Percentiles rank a stretch among this genome's conserved stretches.
These are phyloP conservation scores for Enteromius unitaeniatus DNA, from an alignment of 2,797 vertebrate genomes.

Conservation along the genomic window DNA sequence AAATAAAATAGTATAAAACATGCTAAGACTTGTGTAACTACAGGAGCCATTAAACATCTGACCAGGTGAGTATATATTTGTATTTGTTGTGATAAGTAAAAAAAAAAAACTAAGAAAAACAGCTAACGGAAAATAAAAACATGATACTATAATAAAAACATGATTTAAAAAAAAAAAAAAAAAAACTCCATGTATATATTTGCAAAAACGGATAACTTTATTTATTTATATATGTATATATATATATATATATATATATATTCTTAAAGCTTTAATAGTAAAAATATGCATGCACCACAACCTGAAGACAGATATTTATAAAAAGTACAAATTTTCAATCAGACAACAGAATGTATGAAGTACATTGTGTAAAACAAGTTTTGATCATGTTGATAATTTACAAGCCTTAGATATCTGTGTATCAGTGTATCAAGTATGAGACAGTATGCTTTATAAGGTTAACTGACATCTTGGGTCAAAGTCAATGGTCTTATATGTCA, in stretches of 20 bases:
- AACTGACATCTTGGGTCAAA: not conserved
- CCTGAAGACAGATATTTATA: not conserved
- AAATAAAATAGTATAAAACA: not conserved
- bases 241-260: too few relatives aligned
- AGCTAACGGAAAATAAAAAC: too few relatives aligned
- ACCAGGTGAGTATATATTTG: not conserved
- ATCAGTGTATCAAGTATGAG: not conserved
- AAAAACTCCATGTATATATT: too few relatives aligned
- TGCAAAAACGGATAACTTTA: too few relatives aligned
- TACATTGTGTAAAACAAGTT: not conserved
- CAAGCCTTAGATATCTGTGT: not conserved
- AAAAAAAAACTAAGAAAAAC: too few relatives aligned
- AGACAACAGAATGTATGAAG: not conserved
- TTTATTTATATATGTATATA: too few relatives aligned
- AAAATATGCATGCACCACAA: not conserved
- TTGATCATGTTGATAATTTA: not conserved
- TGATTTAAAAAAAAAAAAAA: too few relatives aligned
- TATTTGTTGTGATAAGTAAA: too few relatives aligned
- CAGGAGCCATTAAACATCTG: not conserved
- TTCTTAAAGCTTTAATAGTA: not conserved
- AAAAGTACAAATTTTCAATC: not conserved
- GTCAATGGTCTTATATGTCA: not conserved
- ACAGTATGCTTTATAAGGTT: not conserved
- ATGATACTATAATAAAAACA: too few relatives aligned
- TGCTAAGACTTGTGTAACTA: not conserved